These are phyloP conservation scores for Pristionchus entomophagus DNA, from an alignment of 2,888 invertebrate species.

Conservation along the genomic window DNA sequence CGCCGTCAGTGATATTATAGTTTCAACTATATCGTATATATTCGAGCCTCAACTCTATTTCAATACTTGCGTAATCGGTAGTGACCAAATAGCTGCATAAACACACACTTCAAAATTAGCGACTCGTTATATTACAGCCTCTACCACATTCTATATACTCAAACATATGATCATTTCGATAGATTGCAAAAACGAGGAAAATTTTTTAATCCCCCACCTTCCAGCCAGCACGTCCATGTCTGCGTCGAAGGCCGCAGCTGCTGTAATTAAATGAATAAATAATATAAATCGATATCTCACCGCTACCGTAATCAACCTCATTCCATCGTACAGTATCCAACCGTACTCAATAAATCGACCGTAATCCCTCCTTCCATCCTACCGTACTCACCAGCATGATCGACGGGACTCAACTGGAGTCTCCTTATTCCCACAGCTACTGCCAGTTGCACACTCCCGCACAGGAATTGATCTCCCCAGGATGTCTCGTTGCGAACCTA, in stretches of 20 bases:
- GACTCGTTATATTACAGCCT: too few relatives aligned
- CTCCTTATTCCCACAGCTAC: slow-evolving; percentile 5
- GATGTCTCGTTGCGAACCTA: slow-evolving; percentile 45
- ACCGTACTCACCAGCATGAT: slow-evolving; percentile 43
- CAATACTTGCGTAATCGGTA: too few relatives aligned
- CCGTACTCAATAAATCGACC: neutral
- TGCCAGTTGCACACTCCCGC: slow-evolving; percentile 35
- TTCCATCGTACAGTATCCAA: neutral
- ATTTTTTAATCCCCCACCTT: neutral
- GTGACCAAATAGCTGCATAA: too few relatives aligned
- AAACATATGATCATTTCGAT: too few relatives aligned
- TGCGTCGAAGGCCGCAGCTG: slow-evolving; percentile 19
- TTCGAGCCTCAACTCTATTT: too few relatives aligned
- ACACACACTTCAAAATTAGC: too few relatives aligned
- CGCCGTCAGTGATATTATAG: too few relatives aligned
- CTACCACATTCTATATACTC: too few relatives aligned
- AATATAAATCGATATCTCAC: neutral
- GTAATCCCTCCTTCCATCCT: neutral
- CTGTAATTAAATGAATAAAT: neutral
- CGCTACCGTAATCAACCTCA: neutral
- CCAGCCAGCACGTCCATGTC: slow-evolving; percentile 39
- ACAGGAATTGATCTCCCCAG: slow-evolving; percentile 43
- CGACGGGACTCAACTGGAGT: slow-evolving; percentile 34
- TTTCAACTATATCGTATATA: too few relatives aligned
- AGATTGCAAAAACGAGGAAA: too few relatives aligned